Conservation (phyloP, 1,140 invertebrate species). For the Ips nitidus region DNA sequence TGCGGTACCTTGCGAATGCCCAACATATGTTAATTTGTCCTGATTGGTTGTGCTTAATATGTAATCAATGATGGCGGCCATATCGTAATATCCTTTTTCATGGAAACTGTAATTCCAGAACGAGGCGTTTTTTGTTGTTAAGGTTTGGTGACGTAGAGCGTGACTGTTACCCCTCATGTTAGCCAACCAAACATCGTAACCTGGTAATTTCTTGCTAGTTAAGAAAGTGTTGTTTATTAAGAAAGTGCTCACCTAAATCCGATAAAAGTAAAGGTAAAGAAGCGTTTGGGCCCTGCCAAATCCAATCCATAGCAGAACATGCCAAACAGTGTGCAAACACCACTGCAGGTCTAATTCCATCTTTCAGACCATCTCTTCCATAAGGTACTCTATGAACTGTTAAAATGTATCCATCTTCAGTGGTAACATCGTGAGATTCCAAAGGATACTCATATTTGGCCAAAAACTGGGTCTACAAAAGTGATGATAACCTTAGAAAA, state of each 20-base stretch:
- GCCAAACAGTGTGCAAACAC: slow-evolving; percentile 22
- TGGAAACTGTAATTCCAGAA: slow-evolving; percentile 59
- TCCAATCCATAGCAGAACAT: slow-evolving; percentile 19
- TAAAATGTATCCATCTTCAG: slow-evolving; percentile 36
- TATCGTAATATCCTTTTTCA: slow-evolving; percentile 67
- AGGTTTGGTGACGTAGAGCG: slow-evolving; percentile 24
- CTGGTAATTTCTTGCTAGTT: background rate
- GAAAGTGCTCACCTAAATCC: background rate
- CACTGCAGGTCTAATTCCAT: background rate
- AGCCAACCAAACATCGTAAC: slow-evolving; percentile 63
- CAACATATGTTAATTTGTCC: slow-evolving; percentile 57
- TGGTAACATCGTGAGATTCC: slow-evolving; percentile 34
- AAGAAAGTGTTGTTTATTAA: background rate
- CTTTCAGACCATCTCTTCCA: slow-evolving; percentile 14
- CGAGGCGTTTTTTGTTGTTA: background rate
- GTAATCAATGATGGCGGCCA: slow-evolving; percentile 64
- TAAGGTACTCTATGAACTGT: slow-evolving; percentile 36
- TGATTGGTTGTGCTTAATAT: slow-evolving; percentile 57
- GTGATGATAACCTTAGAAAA: background rate
- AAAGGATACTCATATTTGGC: slow-evolving; percentile 35
- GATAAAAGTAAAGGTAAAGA: slow-evolving; percentile 23
- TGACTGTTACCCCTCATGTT: slow-evolving; percentile 56
- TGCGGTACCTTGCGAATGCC: slow-evolving; percentile 63
- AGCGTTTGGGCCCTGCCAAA: slow-evolving; percentile 14
- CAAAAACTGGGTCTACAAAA: slow-evolving; percentile 26